Percentiles rank a stretch among this genome's conserved stretches.
Conservation (phyloP, 2,797 vertebrate species). For the Aplochiton taeniatus region DNA sequence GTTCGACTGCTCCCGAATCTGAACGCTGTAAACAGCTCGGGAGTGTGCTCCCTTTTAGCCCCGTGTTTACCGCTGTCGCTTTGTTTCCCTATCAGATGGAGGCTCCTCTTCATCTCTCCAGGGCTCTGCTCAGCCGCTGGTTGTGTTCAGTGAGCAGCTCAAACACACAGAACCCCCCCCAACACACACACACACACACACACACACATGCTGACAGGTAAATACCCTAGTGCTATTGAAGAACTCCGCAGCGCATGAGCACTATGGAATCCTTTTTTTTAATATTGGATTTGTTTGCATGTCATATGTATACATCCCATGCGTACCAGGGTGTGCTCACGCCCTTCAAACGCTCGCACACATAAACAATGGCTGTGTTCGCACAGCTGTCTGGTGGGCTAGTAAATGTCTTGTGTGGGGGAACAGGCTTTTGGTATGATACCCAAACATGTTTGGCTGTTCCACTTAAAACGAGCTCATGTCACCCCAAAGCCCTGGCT, state of each 20-base stretch:
- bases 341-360: conserved; percentile 23
- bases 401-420: conserved; percentile 68
- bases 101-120: conserved; percentile 59
- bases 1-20: conserved; percentile 58
- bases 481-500: conserved; percentile 76
- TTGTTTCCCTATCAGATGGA: conserved; percentile 54
- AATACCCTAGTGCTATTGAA: conserved; percentile 10
- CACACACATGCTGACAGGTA: conserved; percentile 41
- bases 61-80: conserved; percentile 59
- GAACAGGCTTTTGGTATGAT: conserved; percentile 63
- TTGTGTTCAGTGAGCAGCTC: neutral
- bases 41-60: conserved; percentile 69
- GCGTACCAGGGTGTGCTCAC: neutral
- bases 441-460: conserved; percentile 73
- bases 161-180: conserved; percentile 13
- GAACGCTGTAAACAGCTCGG: conserved; percentile 61
- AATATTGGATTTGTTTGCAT: too few relatives aligned
- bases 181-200: conserved; percentile 26
- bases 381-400: conserved; percentile 73
- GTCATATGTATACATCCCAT: too few relatives aligned
- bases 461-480: conserved; percentile 74
- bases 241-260: too few relatives aligned
- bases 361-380: conserved; percentile 40
- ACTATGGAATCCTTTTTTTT: too few relatives aligned
- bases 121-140: conserved; percentile 56